Evolutionary conservation across 2,888 invertebrate species (phyloP), one percentile per base, ranked within the genome.

Genomic region (Conops quadrifasciatus): DNA sequence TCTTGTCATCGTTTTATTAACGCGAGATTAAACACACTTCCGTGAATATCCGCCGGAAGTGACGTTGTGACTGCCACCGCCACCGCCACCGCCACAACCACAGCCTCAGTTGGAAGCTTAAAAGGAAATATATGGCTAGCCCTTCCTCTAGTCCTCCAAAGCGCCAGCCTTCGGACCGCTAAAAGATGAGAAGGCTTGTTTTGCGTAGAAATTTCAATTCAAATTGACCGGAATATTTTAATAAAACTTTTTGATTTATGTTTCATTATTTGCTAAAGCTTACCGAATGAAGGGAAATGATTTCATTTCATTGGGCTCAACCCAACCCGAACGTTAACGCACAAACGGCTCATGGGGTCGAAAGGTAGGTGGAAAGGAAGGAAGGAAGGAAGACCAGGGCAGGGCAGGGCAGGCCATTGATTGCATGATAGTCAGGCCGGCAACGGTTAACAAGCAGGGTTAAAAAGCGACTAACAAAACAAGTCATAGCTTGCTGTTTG

Each of bases 211-310:
- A 73, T 73, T 71, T 45, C 72, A 74, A 77, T 77, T 79, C 77
- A 80, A 79, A 80, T 80, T 80, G 80, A 79, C 79, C 80, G 78
- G 77, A 79, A 79, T 79, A 75, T 76, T 78, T 77, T 77, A 76
- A 75, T 79, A 75, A 76, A 78, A 74, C 72, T 43, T 53, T 63
- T 70, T 65, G 56, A 56, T 69, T 69, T 71, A 49, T 65, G 49
- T 70, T 65, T 70, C 36, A 36, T 60, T 68, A 68, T 68, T 68
- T 68, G 51, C 62, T 62, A 51, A 60, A 62, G 51, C 58, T 67
- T 51, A 51, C 16, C 51, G 64, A 64, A 67, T 74, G 65, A 72
- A 76, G 69, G 77, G 77, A 77, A 77, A 77, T 77, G 76, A 77
- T 76, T 77, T 77, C 72, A 69, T 74, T 74, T 68, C 68, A 62